A percentile compares a stretch with the other conserved stretches of the same genome.
Conservation (phyloP, 2,113 vertebrate species). For the Stegostoma tigrinum region DNA sequence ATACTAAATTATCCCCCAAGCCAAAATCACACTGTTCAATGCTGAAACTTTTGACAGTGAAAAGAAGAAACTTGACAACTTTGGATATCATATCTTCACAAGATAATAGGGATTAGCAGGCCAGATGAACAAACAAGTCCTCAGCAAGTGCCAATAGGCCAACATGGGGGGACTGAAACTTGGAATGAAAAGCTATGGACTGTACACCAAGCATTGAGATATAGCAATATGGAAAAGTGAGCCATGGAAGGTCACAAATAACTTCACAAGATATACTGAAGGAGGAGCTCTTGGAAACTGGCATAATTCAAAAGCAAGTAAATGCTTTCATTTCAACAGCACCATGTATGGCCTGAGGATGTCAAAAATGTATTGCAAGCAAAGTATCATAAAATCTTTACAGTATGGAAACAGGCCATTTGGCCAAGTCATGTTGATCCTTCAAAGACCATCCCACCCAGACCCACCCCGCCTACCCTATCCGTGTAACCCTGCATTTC, state of each 20-base stretch:
- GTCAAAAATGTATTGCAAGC: not conserved
- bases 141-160: not conserved
- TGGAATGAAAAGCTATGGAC: not conserved
- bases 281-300: not conserved
- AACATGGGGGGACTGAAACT: not conserved
- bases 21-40: not conserved
- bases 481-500: no score
- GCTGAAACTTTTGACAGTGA: not conserved
- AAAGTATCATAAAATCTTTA: no score
- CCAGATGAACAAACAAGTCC: not conserved
- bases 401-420: no score
- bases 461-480: no score
- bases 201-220: not conserved
- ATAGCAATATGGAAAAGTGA: not conserved
- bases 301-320: not conserved
- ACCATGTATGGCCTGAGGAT: not conserved
- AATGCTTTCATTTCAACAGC: not conserved
- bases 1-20: not conserved
- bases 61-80: not conserved
- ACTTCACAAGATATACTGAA: not conserved
- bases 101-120: not conserved
- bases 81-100: not conserved
- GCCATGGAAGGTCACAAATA: not conserved
- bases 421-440: no score
- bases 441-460: no score